Conservation (phyloP, 2,113 vertebrate species). For the Macrotus californicus region DNA sequence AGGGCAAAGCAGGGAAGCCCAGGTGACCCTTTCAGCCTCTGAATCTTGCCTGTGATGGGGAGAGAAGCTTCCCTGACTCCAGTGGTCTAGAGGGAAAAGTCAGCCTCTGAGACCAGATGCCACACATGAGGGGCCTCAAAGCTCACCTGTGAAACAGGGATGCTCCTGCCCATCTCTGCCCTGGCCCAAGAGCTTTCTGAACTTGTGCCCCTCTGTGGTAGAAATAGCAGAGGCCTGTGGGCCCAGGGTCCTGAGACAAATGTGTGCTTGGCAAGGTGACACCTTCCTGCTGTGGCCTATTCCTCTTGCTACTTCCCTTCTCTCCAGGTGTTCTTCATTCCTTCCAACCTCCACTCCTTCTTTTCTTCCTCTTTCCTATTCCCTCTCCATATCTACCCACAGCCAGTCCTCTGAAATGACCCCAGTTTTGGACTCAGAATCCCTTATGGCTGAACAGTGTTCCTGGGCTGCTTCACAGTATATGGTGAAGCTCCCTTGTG, state of each 20-base stretch:
- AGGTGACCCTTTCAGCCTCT: background rate
- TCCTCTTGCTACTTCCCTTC: background rate
- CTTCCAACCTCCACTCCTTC: rapidly evolving
- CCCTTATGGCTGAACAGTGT: background rate
- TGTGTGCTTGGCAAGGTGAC: too few relatives aligned
- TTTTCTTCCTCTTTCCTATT: background rate
- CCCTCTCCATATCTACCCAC: background rate
- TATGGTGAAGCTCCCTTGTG: background rate
- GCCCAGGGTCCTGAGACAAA: background rate
- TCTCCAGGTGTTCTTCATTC: rapidly evolving
- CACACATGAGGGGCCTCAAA: rapidly evolving
- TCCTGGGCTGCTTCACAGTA: background rate
- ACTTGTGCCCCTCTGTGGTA: background rate
- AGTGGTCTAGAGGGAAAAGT: rapidly evolving
- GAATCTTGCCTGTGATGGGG: background rate
- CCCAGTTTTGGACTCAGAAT: background rate
- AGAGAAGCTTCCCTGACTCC: background rate
- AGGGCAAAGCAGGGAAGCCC: background rate
- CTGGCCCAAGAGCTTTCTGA: rapidly evolving
- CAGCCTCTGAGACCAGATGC: background rate
- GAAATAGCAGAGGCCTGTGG: background rate
- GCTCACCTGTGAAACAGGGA: too few relatives aligned
- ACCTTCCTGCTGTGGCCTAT: background rate
- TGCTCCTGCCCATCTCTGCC: too few relatives aligned
- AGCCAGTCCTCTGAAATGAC: background rate